Evolutionary conservation across 2,113 vertebrate genomes (phyloP).

Genomic region (Hippocampus comes): DNA sequence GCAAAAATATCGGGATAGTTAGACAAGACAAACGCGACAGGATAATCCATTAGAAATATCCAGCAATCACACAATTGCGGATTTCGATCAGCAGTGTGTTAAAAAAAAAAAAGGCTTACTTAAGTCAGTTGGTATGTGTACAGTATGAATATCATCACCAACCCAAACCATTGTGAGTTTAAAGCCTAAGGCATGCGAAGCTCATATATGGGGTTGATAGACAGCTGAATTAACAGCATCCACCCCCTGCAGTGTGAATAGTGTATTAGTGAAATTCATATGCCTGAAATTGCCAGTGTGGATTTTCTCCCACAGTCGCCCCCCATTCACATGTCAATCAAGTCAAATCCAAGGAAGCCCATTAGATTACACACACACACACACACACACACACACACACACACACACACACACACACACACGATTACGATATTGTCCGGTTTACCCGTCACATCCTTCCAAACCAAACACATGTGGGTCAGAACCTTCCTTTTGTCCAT

Average conservation of each 20-base stretch:
- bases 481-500: conserved; percentile 1
- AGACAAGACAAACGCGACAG: too few relatives aligned
- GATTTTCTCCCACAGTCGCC: conserved; percentile 21
- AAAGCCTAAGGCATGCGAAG: neutral
- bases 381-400: too few relatives aligned
- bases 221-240: conserved; percentile 4
- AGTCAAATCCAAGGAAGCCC: conserved; percentile 29
- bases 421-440: neutral
- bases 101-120: neutral
- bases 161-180: neutral
- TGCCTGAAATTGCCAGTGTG: conserved; percentile 26
- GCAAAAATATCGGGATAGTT: too few relatives aligned
- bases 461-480: neutral
- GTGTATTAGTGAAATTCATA: conserved; percentile 8
- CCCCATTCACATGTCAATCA: conserved; percentile 43
- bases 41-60: too few relatives aligned
- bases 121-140: neutral
- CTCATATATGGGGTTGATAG: conserved; percentile 4
- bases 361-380: conserved; percentile 3
- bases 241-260: conserved; percentile 5
- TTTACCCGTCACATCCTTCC: neutral
- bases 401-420: neutral
- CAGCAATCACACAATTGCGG: too few relatives aligned
- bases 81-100: too few relatives aligned
- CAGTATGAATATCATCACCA: neutral